Base-by-base conservation (phyloP, 2,797 vertebrate genomes). In the Nasua narica region DNA sequence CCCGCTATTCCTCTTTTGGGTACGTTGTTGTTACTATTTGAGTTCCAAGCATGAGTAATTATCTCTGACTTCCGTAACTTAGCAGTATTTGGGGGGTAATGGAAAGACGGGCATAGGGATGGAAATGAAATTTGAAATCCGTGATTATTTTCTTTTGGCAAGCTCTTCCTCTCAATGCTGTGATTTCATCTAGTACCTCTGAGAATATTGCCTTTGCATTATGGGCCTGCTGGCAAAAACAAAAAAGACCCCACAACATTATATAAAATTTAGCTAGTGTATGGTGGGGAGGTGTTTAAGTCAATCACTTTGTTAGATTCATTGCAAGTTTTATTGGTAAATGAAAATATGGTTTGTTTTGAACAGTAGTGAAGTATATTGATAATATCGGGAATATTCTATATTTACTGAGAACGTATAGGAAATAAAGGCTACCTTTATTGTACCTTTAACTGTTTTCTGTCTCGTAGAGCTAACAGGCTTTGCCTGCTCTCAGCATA, bases 161-260 rank as follows among this genome's bases (percentile, higher is more conserved):
- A 79, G 52, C 54, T 70, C 56, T 90, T 93, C 32, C 1, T 92
- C 25, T 91, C n/a, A 82, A 0, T 94, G 54, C 87, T 81, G 7
- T 8, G 48, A 3, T 91, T 87, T 85, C 40, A 72, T 54, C 43
- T 89, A 87, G 70, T 52, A 81, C 37, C 58, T 94, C 69, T 84
- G 84, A 94, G 79, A 95, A 52, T 82, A 43, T 76, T 81, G 40
- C 60, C 76, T 74, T 84, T 67, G 70, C 37, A 93, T 25, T 58
- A 74, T 11, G 18, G 58, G 70, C 88, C 83, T 97, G 78, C 79
- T 94, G 69, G 62, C 93, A 85, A 94, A 87, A 94, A 85, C 83
- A 56, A 23, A 91, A 50, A n/a, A n/a, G n/a, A n/a, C n/a, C n/a
- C n/a, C 54, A 29, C 50, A 84, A 76, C 35, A 19, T 88, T 87